Base-by-base conservation (phyloP, 2,797 vertebrate species). In the Sebastes minor region DNA sequence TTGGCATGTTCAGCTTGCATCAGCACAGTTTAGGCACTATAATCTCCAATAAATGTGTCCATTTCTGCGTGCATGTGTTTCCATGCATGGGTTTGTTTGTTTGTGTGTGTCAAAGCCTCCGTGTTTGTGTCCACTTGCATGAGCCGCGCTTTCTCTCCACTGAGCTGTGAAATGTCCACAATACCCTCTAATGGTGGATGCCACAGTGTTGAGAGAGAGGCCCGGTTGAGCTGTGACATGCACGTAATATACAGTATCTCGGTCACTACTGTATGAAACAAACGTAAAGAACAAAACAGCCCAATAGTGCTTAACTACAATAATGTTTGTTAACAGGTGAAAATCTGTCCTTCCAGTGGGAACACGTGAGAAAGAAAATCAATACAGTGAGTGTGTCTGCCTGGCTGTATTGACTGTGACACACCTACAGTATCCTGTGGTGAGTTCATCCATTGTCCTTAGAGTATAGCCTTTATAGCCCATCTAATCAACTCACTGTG, bases 121-220 rank as follows among this genome's bases (percentile, higher is more conserved):
- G 18, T 75, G 18, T 86, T 84, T 73, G 72, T 79, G 74, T 77
- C 65, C 84, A 86, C 85, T 86, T 78, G 71, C 74, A 68, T 83
- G 84, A 83, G 77, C 77, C 82, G n/a, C 3, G 4, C 53, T 83
- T 77, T 89, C 77, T 86, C 78, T 86, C 90, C 82, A 74, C 60
- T 87, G 74, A 86, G 82, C 83, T 87, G 85, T 91, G 66, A 92
- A 89, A 83, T 77, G 77, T 86, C 81, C 28, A 73, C 75, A 70
- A 42, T 84, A 33, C 18, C 52, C 28, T 79, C 61, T 82, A 71
- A 88, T 90, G 86, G 82, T 74, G 53, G 65, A 68, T 72, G 70
- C 74, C 32, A 71, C 57, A 49, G 42, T 62, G 61, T 55, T 65
- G 83, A 53, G 75, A 70, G 71, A 81, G 76, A 69, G 46, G 46